Evolutionary conservation across 2,888 invertebrate species (phyloP), one percentile per base, ranked within the genome.

Genomic region (Flabesymbios commensalis): DNA sequence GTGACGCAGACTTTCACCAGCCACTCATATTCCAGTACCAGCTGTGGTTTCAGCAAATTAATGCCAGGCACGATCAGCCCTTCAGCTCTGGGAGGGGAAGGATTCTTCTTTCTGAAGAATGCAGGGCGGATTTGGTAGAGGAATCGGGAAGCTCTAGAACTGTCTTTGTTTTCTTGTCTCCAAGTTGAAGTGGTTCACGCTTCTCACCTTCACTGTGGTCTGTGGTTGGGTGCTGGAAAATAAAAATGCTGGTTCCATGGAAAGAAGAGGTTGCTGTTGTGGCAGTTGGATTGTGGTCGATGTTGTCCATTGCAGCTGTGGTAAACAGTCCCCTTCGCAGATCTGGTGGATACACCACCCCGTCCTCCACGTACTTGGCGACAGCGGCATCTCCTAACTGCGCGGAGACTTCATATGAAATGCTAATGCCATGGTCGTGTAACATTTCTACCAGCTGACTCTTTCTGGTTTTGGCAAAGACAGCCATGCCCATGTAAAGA

Each of bases 341-440:
- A 31, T 26, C 17, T 3, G 33, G 43, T 51, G 65, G 65, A 53
- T 55, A 65, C 14, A 65, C 63, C 1, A 56, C 52, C 7, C 52
- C 45, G 22, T 64, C 65, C 31, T 59, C 52, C 17, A n/a, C 33
- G 48, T 58, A 72, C 26, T 53, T 39, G 28, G 47, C 32, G 1
- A 63, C 42, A 22, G 56, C 61, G 31, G 58, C 42, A 19, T 70
- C 43, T 14, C 61, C 68, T 5, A 70, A 42, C 19, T 63, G 52
- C n/a, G 67, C 56, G 29, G 69, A 67, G 19, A 73, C 61, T 45
- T 65, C 65, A 61, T 71, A 72, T 22, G 66, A 69, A 56, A 73
- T 63, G 36, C 64, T 59, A 0, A 73, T 24, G 17, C 70, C 72
- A 51, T 63, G 57, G 17, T 68, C 67, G 52, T 57, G 47, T 19